phyloP scores from a whole-genome alignment of 1,140 invertebrate genomes.

The Pseudachorutes palmiensis region DNA sequence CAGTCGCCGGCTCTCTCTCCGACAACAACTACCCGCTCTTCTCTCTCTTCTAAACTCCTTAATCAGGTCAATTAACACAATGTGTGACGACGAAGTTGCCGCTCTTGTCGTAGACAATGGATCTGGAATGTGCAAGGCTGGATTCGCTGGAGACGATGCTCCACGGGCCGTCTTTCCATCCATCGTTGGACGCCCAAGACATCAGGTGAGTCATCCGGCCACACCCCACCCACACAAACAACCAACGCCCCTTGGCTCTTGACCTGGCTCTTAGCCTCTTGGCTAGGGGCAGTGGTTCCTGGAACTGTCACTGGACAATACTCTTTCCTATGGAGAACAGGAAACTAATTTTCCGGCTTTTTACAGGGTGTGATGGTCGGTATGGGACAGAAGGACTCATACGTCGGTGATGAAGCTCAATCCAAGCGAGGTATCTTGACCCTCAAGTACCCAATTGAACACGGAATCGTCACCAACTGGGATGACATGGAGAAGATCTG shows the following conservation, averaged over 20 bases:
- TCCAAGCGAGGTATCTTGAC: slow-evolving; percentile 84
- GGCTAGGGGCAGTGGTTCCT: no score
- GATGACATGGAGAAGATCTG: slow-evolving; percentile 64
- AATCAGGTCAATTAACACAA: slow-evolving; percentile 39
- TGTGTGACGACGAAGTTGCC: slow-evolving; percentile 77
- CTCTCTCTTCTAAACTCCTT: neutral
- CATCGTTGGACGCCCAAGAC: slow-evolving; percentile 48
- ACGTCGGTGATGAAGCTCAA: slow-evolving; percentile 86
- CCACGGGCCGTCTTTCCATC: slow-evolving; percentile 52
- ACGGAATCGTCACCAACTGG: slow-evolving; percentile 53
- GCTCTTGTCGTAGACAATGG: slow-evolving; percentile 55
- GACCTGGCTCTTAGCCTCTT: no score
- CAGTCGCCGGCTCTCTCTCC: slow-evolving; percentile 5
- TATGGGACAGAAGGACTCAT: slow-evolving; percentile 85
- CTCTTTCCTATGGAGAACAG: no score
- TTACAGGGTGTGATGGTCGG: slow-evolving; percentile 80
- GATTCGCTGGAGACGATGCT: slow-evolving; percentile 53
- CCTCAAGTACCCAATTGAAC: slow-evolving; percentile 83
- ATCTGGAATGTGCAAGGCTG: slow-evolving; percentile 56
- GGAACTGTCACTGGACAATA: no score
- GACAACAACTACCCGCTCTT: neutral
- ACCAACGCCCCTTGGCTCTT: no score
- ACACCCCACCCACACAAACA: no score
- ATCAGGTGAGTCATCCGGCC: slow-evolving; percentile 40
- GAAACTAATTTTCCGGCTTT: slow-evolving; percentile 7